Evolutionary conservation across 2,888 invertebrate genomes (phyloP).

Genomic region (Melanostoma scalare): DNA sequence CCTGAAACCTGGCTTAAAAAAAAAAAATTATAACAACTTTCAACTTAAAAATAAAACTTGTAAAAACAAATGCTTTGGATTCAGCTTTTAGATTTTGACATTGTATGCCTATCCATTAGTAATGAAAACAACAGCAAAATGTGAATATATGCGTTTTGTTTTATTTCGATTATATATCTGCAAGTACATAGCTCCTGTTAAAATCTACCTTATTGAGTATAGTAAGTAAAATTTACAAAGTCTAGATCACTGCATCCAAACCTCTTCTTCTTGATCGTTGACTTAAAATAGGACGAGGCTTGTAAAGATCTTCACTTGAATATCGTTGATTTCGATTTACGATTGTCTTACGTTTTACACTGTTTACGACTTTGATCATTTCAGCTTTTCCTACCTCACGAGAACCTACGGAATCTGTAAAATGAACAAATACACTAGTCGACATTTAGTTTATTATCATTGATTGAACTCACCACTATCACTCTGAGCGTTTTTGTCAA

Average conservation of each 20-base stretch:
- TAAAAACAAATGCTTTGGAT: no score
- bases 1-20: no score
- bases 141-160: no score
- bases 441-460: background rate
- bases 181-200: no score
- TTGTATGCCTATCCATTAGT: no score
- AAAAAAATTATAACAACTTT: no score
- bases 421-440: background rate
- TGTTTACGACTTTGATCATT: constrained; percentile 16
- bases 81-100: no score
- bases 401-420: constrained; percentile 49
- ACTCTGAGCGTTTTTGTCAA: constrained; percentile 71
- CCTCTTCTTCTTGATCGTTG: constrained; percentile 83
- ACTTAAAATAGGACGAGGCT: constrained; percentile 85
- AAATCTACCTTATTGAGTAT: no score
- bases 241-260: constrained; percentile 75
- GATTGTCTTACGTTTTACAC: constrained; percentile 54
- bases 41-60: no score
- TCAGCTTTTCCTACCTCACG: constrained; percentile 46
- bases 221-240: no score
- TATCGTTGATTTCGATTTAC: constrained; percentile 83
- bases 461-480: constrained; percentile 69
- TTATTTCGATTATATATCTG: no score
- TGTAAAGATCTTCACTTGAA: constrained; percentile 88
- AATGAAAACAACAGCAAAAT: no score